These are phyloP conservation scores for Saiga tatarica DNA, from an alignment of 2,113 vertebrate genomes.

Conservation along the genomic window DNA sequence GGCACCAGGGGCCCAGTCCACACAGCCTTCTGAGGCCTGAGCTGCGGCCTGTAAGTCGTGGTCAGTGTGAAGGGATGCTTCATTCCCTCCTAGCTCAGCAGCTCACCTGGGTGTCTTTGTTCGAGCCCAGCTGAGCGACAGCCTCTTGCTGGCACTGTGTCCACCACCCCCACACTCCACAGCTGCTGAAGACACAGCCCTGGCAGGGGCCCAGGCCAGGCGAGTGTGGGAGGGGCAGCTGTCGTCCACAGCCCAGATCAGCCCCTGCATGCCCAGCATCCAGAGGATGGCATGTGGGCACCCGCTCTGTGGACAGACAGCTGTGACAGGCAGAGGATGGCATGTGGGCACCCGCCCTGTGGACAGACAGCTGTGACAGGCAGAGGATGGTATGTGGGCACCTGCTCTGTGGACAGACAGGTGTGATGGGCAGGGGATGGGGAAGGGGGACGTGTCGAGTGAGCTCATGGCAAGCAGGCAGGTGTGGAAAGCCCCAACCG, in stretches of 20 bases:
- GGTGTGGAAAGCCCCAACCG: background rate
- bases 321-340: background rate
- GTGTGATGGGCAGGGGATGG: background rate
- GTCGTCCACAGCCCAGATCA: background rate
- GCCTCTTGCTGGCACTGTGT: background rate
- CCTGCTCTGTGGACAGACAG: background rate
- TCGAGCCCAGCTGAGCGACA: slow-evolving; percentile 13
- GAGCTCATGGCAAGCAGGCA: background rate
- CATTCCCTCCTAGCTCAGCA: background rate
- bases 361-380: background rate
- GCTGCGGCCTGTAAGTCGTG: background rate
- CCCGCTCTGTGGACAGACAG: background rate
- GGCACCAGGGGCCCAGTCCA: too few species aligned
- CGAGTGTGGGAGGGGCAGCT: background rate
- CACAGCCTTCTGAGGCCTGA: background rate
- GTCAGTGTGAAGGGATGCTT: background rate
- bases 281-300: background rate
- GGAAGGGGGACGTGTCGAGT: background rate
- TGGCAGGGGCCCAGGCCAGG: background rate
- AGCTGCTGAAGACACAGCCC: background rate
- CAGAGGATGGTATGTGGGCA: background rate
- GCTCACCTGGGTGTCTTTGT: background rate
- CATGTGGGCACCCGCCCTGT: background rate
- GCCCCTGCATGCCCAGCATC: rapidly evolving
- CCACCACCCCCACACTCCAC: background rate